Percentiles rank a stretch among this genome's conserved stretches.
Evolutionary conservation across 2,797 vertebrate genomes (phyloP).

Genomic region (Micrastur ruficollis): DNA sequence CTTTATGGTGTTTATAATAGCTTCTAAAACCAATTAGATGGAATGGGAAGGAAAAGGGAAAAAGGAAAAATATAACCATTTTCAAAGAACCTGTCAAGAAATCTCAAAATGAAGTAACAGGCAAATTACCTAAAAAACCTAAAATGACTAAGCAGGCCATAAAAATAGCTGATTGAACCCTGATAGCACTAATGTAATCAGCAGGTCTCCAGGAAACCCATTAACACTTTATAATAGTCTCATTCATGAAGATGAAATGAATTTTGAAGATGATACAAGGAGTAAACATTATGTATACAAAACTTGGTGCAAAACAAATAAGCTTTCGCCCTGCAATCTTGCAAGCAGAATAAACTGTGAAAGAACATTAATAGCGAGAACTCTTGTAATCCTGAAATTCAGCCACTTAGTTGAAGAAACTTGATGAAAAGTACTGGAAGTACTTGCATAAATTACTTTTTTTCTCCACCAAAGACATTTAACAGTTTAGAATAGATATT

Average conservation of each 20-base stretch:
- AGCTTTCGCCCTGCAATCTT: not conserved
- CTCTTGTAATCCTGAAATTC: not conserved
- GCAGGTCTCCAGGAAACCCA: not conserved
- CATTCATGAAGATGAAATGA: not conserved
- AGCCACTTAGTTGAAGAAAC: not conserved
- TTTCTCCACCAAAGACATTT: not conserved
- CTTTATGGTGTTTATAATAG: not conserved
- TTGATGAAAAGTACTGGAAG: not conserved
- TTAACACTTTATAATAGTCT: not conserved
- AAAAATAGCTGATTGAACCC: not conserved
- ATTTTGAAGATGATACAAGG: not conserved
- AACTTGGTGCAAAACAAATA: not conserved
- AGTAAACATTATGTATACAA: not conserved
- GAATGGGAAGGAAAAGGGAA: not conserved
- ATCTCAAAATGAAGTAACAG: not conserved
- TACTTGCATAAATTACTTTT: not conserved
- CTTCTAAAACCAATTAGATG: not conserved
- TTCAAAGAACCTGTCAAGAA: not conserved
- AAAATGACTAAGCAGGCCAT: not conserved
- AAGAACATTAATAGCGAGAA: not conserved
- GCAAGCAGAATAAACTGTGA: not conserved
- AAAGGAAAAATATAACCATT: not conserved
- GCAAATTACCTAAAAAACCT: not conserved
- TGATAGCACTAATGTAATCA: not conserved
- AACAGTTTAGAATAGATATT: not conserved